Percentiles rank a stretch among this genome's conserved stretches.
Evolutionary conservation across 2,113 vertebrate genomes (phyloP).

Genomic region (Scomber scombrus): DNA sequence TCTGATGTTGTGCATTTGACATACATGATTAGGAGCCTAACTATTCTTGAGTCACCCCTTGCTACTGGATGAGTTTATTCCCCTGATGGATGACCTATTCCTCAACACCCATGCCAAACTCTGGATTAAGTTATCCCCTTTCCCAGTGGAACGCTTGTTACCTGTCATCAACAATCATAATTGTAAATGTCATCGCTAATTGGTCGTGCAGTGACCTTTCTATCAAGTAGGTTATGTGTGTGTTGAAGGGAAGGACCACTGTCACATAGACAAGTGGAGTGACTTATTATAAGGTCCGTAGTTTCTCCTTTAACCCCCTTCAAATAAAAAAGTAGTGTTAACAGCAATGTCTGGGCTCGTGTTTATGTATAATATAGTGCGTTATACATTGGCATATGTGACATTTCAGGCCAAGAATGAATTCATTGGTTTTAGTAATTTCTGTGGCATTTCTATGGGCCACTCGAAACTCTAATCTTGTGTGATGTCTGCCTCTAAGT

Average conservation of each 20-base stretch:
- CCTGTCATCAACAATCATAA: slow-evolving; percentile 71
- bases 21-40: slow-evolving; percentile 54
- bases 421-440: too few relatives aligned
- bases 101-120: slow-evolving; percentile 41
- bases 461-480: too few relatives aligned
- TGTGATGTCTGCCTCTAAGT: too few relatives aligned
- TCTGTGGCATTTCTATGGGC: too few relatives aligned
- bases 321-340: not conserved
- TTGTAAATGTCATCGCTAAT: slow-evolving; percentile 80
- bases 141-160: slow-evolving; percentile 63
- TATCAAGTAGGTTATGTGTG: slow-evolving; percentile 24
- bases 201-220: slow-evolving; percentile 79
- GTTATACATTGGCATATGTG: too few relatives aligned
- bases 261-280: not conserved
- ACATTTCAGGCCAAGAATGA: too few relatives aligned
- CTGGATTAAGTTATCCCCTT: slow-evolving; percentile 69
- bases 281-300: not conserved
- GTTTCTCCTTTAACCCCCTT: not conserved
- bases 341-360: not conserved
- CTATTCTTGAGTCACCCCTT: slow-evolving; percentile 30
- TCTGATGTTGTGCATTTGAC: slow-evolving; percentile 40
- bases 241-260: slow-evolving; percentile 44
- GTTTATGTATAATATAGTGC: too few relatives aligned
- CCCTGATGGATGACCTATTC: slow-evolving; percentile 62
- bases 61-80: slow-evolving; percentile 29